Percentiles rank a stretch among this genome's conserved stretches.
Conservation (phyloP, 2,888 invertebrate species). For the Ichneumon xanthorius region DNA sequence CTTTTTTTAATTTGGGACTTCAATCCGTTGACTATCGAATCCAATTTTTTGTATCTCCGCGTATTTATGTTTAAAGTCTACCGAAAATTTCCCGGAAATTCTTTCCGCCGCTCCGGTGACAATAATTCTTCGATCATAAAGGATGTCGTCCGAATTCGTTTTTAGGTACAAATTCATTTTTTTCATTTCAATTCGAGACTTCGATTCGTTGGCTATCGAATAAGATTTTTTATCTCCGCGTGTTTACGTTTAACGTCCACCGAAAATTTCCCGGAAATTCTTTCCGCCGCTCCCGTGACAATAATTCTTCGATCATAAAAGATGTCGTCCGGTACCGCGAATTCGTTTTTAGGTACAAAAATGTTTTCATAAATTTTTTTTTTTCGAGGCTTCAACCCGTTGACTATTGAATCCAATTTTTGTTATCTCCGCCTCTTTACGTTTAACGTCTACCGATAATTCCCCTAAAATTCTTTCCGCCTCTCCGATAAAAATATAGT, state of each 20-base stretch:
- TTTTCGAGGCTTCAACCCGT: background rate
- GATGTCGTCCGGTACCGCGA: background rate
- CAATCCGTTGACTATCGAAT: background rate
- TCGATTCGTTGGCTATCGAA: background rate
- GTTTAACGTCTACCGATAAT: background rate
- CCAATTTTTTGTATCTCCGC: background rate
- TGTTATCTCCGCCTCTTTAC: background rate
- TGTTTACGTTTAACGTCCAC: background rate
- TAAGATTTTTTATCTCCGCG: background rate
- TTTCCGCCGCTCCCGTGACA: background rate
- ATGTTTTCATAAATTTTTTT: no score
- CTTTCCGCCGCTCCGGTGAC: background rate
- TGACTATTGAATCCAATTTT: conserved; percentile 3
- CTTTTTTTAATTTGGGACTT: background rate
- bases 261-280: background rate
- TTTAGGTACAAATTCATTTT: background rate
- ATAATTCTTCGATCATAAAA: background rate
- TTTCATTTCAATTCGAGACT: no score
- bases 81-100: background rate
- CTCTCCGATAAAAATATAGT: background rate
- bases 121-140: background rate
- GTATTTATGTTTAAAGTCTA: background rate
- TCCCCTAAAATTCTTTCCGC: background rate
- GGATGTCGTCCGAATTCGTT: conserved; percentile 2
- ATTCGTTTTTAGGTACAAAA: conserved; percentile 18